Percentiles rank a stretch among this genome's conserved stretches.
Evolutionary conservation across 1,140 invertebrate species (phyloP).

Genomic region (Cotesia typhae): DNA sequence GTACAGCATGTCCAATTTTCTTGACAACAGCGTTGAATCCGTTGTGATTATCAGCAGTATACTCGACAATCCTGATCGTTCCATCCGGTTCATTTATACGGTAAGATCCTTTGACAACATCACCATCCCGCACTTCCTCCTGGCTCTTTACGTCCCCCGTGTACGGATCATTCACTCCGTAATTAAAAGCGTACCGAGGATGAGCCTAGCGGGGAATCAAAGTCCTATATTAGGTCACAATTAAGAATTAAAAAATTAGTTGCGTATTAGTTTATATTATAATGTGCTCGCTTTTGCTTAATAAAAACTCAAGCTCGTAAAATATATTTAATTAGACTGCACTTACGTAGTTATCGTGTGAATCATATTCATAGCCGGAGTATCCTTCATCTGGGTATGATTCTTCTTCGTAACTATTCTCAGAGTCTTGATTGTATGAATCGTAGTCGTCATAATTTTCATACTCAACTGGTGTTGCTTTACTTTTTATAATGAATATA

Average conservation of each 20-base stretch:
- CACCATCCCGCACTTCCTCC: slow-evolving; percentile 66
- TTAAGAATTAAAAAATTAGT: too few species aligned
- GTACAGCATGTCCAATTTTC: slow-evolving; percentile 61
- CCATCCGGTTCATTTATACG: slow-evolving; percentile 67
- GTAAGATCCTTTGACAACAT: slow-evolving; percentile 67
- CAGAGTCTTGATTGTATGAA: slow-evolving; percentile 13
- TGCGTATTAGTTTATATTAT: too few species aligned
- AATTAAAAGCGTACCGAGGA: slow-evolving; percentile 66
- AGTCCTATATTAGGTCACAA: too few species aligned
- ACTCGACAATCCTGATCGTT: slow-evolving; percentile 65
- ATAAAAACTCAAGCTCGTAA: background rate
- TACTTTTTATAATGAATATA: too few species aligned
- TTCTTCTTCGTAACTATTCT: slow-evolving; percentile 26
- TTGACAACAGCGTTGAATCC: slow-evolving; percentile 68
- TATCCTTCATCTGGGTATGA: slow-evolving; percentile 20
- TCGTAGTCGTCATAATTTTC: slow-evolving; percentile 28
- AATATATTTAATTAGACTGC: background rate
- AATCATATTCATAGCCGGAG: slow-evolving; percentile 12
- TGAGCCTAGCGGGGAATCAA: slow-evolving; percentile 52
- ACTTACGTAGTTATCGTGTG: slow-evolving; percentile 33
- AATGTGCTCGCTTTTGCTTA: too few species aligned
- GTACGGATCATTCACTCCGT: slow-evolving; percentile 66
- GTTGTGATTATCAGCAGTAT: slow-evolving; percentile 67
- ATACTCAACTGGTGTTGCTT: slow-evolving; percentile 13
- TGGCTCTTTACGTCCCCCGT: slow-evolving; percentile 68